Percentiles rank a stretch among this genome's conserved stretches.
phyloP scores from a whole-genome alignment of 2,888 invertebrate genomes.

The Sarcophaga variegata region DNA sequence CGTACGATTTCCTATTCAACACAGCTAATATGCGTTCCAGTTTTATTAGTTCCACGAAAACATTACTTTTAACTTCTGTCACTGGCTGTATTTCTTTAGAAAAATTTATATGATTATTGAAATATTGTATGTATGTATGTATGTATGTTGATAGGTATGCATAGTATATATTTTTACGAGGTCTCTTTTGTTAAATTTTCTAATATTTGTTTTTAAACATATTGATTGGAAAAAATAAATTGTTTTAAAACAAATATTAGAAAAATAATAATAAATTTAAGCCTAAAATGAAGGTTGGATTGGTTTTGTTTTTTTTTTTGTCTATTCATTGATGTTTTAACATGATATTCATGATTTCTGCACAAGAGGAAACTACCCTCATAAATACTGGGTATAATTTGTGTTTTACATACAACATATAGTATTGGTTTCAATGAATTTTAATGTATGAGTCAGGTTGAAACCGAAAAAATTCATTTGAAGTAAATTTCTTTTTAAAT shows the following conservation, averaged over 20 bases:
- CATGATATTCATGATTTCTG: background rate
- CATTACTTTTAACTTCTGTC: background rate
- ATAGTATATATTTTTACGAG: background rate
- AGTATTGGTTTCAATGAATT: no score
- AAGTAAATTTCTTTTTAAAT: background rate
- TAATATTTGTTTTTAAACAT: constrained; percentile 40
- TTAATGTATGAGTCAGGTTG: background rate
- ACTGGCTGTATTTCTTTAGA: background rate
- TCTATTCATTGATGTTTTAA: background rate
- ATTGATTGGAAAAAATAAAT: constrained; percentile 25
- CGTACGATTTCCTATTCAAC: no score
- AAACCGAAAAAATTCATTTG: background rate
- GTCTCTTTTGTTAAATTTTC: constrained; percentile 37
- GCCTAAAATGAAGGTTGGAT: constrained; percentile 10
- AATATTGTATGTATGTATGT: background rate
- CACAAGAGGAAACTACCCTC: constrained; percentile 2
- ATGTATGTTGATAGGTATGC: no score
- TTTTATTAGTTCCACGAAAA: background rate
- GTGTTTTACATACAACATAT: background rate
- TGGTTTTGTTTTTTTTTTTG: background rate
- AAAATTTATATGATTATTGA: constrained; percentile 38
- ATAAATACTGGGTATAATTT: background rate
- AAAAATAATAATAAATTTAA: constrained; percentile 6
- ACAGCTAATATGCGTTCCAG: background rate
- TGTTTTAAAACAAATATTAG: background rate